Percentiles rank a stretch among this genome's conserved stretches.
phyloP scores from a whole-genome alignment of 2,113 vertebrate genomes.

The human (Homo sapiens) region DNA sequence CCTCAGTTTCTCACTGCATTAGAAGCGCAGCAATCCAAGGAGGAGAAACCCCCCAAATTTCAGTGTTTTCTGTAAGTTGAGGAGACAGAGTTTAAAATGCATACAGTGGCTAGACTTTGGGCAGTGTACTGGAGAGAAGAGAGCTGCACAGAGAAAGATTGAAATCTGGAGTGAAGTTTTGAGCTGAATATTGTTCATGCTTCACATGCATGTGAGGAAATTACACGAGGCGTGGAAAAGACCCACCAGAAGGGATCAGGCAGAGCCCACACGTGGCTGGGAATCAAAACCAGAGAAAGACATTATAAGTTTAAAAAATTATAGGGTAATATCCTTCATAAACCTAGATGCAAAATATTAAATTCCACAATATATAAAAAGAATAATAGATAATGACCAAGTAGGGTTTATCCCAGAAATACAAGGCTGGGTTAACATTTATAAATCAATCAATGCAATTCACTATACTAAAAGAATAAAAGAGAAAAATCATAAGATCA shows the following conservation, averaged over 20 bases:
- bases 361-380: neutral
- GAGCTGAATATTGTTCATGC: neutral
- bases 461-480: neutral
- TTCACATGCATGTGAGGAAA: neutral
- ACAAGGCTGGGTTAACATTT: neutral
- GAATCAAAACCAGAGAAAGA: neutral
- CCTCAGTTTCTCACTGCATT: neutral
- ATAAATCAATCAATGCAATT: constrained; percentile 3
- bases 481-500: neutral
- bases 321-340: neutral
- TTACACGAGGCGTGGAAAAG: neutral
- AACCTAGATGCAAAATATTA: neutral
- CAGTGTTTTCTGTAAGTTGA: neutral
- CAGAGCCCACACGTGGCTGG: neutral
- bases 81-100: neutral
- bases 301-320: neutral
- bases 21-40: neutral
- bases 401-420: neutral
- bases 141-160: neutral
- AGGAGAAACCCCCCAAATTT: neutral
- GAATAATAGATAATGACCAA: neutral
- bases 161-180: neutral
- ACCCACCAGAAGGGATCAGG: neutral
- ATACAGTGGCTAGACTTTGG: neutral
- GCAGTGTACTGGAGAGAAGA: neutral